phyloP scores from a whole-genome alignment of 1,140 invertebrate genomes.

The Spodoptera litura region DNA sequence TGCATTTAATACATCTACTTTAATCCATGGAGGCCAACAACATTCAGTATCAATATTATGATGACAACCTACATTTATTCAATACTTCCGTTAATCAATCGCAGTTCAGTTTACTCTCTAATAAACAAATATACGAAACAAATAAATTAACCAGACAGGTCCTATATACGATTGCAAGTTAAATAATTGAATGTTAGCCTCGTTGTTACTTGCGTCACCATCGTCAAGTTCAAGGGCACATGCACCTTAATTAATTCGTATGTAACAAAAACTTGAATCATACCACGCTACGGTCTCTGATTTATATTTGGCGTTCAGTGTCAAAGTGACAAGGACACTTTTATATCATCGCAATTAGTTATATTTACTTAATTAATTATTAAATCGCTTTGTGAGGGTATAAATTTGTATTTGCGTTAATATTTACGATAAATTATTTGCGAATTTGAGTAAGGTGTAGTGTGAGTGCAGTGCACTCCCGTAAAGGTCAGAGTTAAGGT shows the following conservation, averaged over 20 bases:
- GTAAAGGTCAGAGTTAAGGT: constrained; percentile 83
- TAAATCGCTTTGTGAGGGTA: background rate
- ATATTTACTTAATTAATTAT: background rate
- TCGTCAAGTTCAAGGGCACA: constrained; percentile 39
- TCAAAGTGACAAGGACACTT: background rate
- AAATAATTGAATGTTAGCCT: constrained; percentile 24
- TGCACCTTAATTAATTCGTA: constrained; percentile 28
- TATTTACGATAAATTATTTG: constrained; percentile 33
- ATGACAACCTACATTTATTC: too few relatives aligned
- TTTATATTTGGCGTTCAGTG: constrained; percentile 8
- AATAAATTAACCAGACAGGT: background rate
- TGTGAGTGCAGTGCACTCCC: constrained; percentile 78
- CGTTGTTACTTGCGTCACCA: constrained; percentile 13
- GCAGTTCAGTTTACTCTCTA: background rate
- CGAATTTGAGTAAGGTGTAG: constrained; percentile 59
- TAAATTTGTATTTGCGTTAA: background rate
- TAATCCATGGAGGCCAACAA: background rate
- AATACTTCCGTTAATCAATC: background rate
- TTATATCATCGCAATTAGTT: background rate
- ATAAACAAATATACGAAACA: background rate
- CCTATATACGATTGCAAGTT: background rate
- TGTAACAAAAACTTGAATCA: constrained; percentile 23
- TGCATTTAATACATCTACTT: background rate
- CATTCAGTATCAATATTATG: background rate
- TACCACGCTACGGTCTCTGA: background rate